Percentiles rank a stretch among this genome's conserved stretches.
Evolutionary conservation across 1,140 invertebrate species (phyloP).

Genomic region (Sarcophaga bullata): DNA sequence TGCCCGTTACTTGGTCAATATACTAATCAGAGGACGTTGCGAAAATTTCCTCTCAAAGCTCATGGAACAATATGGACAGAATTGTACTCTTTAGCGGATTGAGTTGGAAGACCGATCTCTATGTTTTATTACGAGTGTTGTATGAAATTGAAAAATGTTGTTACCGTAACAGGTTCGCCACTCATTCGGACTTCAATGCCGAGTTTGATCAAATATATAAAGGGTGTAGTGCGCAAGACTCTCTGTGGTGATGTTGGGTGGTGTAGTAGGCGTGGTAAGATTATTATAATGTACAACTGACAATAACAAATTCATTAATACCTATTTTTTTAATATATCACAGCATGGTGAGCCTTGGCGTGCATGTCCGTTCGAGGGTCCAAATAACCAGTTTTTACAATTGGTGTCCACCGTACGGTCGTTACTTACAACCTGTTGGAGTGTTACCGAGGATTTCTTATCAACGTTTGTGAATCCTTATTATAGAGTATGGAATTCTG

Average conservation of each 20-base stretch:
- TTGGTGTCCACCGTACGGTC: conserved; percentile 79
- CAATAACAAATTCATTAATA: not conserved
- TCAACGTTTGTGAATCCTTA: conserved; percentile 73
- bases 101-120: conserved; percentile 83
- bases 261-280: conserved; percentile 88
- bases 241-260: conserved; percentile 83
- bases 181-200: conserved; percentile 86
- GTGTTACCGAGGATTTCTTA: conserved; percentile 81
- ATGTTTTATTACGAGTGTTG: conserved; percentile 84
- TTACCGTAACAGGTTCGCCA: conserved; percentile 80
- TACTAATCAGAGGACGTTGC: conserved; percentile 83
- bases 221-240: conserved; percentile 79
- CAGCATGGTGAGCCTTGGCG: conserved; percentile 79
- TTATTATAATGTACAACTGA: conserved; percentile 18
- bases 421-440: conserved; percentile 82
- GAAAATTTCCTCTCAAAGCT: conserved; percentile 77
- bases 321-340: conserved; percentile 1
- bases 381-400: conserved; percentile 84
- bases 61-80: conserved; percentile 79
- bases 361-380: conserved; percentile 80
- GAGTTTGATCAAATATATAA: conserved; percentile 85
- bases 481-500: conserved; percentile 73
- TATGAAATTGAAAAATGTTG: conserved; percentile 83
- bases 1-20: too few relatives aligned
- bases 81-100: conserved; percentile 79